Percentiles rank a stretch among this genome's conserved stretches.
Conservation (phyloP, 2,113 vertebrate species). For the Pygoscelis antarcticus region DNA sequence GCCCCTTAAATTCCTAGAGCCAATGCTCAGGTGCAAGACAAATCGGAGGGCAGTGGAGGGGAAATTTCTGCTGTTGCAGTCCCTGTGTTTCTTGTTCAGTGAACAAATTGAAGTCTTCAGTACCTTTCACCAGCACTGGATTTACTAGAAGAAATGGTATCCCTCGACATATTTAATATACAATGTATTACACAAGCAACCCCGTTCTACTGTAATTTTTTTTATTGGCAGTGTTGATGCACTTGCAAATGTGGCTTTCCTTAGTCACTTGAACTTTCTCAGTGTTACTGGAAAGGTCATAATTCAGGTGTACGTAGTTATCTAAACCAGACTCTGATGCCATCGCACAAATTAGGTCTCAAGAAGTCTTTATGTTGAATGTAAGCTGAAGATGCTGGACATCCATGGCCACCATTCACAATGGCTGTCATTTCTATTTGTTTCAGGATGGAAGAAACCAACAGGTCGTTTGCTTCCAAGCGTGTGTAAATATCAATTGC, state of each 20-base stretch:
- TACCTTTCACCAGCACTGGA: constrained; percentile 22
- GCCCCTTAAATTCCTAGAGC: neutral
- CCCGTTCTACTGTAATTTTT: neutral
- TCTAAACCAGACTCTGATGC: neutral
- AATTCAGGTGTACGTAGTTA: neutral
- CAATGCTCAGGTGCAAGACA: neutral
- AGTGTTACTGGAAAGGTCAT: neutral
- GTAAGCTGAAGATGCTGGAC: constrained; percentile 8
- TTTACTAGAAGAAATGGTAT: neutral
- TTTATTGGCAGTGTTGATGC: neutral
- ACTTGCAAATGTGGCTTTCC: neutral
- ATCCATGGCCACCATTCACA: neutral
- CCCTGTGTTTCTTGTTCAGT: neutral
- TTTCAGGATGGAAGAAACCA: neutral
- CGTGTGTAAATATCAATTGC: constrained; percentile 44
- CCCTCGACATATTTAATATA: neutral
- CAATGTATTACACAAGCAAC: neutral
- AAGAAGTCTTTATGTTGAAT: constrained; percentile 16
- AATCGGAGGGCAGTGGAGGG: neutral
- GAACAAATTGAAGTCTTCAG: neutral
- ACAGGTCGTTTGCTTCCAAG: neutral
- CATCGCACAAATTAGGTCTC: neutral
- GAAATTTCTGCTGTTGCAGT: neutral
- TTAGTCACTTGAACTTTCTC: neutral
- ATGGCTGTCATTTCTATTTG: neutral